phyloP scores from a whole-genome alignment of 2,888 invertebrate species.

The Morpho achilles region DNA sequence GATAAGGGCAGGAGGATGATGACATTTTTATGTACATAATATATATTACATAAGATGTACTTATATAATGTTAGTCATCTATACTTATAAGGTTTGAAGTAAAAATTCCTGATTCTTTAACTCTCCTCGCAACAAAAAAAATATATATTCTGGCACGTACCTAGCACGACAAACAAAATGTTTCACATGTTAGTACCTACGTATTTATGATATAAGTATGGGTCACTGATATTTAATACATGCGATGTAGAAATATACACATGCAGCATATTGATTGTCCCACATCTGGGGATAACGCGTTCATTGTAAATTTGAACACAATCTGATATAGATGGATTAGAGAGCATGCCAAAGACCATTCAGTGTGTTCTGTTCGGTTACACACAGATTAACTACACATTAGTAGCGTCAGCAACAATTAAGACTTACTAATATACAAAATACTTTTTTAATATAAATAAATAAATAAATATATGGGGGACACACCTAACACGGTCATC shows the following conservation, averaged over 20 bases:
- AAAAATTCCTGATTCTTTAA: too few relatives aligned
- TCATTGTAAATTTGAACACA: slow-evolving; percentile 10
- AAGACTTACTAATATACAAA: neutral
- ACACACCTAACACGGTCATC: too few relatives aligned
- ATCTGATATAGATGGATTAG: slow-evolving; percentile 18
- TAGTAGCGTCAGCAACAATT: slow-evolving; percentile 13
- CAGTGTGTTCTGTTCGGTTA: slow-evolving; percentile 16
- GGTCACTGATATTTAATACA: neutral
- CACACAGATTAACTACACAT: slow-evolving; percentile 15
- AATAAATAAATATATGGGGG: neutral
- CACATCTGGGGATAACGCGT: slow-evolving; percentile 5
- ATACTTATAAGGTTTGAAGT: too few relatives aligned
- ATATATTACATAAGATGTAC: too few relatives aligned
- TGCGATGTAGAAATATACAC: too few relatives aligned
- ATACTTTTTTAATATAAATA: neutral
- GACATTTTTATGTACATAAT: too few relatives aligned
- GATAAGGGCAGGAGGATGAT: too few relatives aligned
- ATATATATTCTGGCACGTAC: too few relatives aligned
- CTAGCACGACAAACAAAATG: too few relatives aligned
- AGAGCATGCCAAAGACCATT: slow-evolving; percentile 24
- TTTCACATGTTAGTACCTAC: neutral
- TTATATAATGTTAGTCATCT: too few relatives aligned
- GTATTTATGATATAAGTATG: neutral
- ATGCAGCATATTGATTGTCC: neutral
- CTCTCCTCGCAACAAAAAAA: too few relatives aligned